These are phyloP conservation scores for Petrocephalus schoutedeni DNA, from an alignment of 2,797 vertebrate genomes.

Conservation along the genomic window DNA sequence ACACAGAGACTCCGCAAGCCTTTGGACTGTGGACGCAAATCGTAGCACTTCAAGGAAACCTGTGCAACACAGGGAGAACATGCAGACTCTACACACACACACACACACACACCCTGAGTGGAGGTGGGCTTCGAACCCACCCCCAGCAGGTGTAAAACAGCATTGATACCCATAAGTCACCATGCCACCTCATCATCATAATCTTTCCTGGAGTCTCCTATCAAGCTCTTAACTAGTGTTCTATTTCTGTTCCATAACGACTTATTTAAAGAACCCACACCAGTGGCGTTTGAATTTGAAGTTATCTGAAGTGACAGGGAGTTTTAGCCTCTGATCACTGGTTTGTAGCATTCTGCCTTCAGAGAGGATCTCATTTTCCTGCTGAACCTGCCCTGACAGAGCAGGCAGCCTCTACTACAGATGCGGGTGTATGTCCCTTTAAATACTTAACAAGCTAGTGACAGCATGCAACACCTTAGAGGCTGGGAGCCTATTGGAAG, in stretches of 20 bases:
- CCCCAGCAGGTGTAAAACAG: not conserved
- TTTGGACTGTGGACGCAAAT: not conserved
- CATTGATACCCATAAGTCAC: not conserved
- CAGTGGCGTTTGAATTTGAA: not conserved
- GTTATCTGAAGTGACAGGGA: not conserved
- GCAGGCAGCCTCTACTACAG: not conserved
- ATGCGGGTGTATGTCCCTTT: not conserved
- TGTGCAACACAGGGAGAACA: not conserved
- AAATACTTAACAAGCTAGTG: not conserved
- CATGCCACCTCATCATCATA: not conserved
- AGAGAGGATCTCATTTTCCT: not conserved
- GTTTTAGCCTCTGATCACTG: conserved; percentile 7
- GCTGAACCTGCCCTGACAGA: not conserved
- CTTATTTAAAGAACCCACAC: not conserved
- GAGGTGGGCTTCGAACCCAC: not conserved
- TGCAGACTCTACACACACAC: not conserved
- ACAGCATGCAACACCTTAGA: not conserved
- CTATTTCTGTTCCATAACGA: not conserved
- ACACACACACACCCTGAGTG: not conserved
- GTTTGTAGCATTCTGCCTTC: not conserved
- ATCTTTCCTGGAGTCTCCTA: not conserved
- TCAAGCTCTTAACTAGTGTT: not conserved
- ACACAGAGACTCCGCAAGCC: not conserved
- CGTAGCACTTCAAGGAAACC: not conserved
- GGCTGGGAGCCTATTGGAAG: not conserved